Conservation (phyloP, 2,113 vertebrate species). For the Grammomys surdaster region DNA sequence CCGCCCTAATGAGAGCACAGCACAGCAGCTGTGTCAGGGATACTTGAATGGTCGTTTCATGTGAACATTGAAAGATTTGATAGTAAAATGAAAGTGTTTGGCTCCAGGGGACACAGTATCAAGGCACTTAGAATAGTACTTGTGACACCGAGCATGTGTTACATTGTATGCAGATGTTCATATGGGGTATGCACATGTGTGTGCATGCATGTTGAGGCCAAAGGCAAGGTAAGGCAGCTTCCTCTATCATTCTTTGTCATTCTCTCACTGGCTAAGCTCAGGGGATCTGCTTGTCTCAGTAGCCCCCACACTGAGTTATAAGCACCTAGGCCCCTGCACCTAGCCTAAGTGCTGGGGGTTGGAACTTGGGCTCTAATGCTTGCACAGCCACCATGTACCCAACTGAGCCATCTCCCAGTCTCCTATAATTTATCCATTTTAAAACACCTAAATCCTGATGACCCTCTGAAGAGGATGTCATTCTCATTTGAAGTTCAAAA, state of each 20-base stretch:
- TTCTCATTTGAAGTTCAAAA: background rate
- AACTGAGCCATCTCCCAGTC: background rate
- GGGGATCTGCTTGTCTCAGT: background rate
- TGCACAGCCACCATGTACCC: too few relatives aligned
- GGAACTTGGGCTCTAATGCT: background rate
- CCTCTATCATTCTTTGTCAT: too few relatives aligned
- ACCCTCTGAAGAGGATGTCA: background rate
- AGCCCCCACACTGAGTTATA: background rate
- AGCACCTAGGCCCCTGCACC: background rate
- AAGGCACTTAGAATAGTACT: background rate
- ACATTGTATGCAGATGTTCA: background rate
- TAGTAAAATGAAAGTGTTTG: background rate
- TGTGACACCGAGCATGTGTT: slow-evolving; percentile 2
- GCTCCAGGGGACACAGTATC: background rate
- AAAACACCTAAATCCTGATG: background rate
- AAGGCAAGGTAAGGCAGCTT: background rate
- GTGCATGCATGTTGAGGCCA: background rate
- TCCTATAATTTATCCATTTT: background rate
- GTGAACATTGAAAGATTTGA: background rate
- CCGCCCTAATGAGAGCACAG: background rate
- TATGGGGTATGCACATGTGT: background rate
- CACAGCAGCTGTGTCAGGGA: too few relatives aligned
- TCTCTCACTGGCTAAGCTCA: background rate
- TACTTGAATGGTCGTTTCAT: background rate
- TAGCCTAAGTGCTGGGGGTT: background rate